Conservation (phyloP, 2,113 vertebrate genomes). For the Xenus cinereus region DNA sequence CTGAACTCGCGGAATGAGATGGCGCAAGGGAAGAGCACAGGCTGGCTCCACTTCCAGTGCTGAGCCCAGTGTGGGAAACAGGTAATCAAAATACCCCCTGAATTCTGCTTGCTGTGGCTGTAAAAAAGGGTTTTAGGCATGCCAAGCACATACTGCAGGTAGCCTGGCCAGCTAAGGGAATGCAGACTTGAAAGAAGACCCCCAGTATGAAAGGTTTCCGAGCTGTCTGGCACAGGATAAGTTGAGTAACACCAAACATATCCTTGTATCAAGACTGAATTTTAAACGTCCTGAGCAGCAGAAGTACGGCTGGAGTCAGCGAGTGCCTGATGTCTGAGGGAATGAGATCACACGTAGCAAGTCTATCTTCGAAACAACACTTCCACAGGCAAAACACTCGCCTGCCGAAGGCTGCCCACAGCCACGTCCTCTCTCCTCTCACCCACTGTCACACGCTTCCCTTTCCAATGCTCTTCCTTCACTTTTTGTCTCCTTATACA, state of each 20-base stretch:
- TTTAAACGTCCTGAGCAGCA: neutral
- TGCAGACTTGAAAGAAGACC: neutral
- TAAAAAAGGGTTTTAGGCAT: neutral
- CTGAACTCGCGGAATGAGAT: accelerated
- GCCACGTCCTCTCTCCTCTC: neutral
- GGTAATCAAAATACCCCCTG: neutral
- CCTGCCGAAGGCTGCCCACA: neutral
- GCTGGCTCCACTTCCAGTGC: neutral
- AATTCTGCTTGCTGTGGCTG: neutral
- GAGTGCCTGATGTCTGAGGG: neutral
- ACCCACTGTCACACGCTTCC: neutral
- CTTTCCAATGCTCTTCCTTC: neutral
- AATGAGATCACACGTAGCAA: neutral
- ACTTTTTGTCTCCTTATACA: neutral
- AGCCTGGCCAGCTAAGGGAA: neutral
- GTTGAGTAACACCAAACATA: neutral
- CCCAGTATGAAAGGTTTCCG: neutral
- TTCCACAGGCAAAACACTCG: neutral
- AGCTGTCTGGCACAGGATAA: neutral
- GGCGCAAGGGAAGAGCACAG: neutral
- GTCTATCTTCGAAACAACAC: neutral
- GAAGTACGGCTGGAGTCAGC: neutral
- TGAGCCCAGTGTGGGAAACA: neutral
- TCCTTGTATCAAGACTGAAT: neutral
- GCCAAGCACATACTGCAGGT: neutral